Base-by-base conservation (phyloP, 1,140 invertebrate genomes). In the Vollenhovia emeryi region DNA sequence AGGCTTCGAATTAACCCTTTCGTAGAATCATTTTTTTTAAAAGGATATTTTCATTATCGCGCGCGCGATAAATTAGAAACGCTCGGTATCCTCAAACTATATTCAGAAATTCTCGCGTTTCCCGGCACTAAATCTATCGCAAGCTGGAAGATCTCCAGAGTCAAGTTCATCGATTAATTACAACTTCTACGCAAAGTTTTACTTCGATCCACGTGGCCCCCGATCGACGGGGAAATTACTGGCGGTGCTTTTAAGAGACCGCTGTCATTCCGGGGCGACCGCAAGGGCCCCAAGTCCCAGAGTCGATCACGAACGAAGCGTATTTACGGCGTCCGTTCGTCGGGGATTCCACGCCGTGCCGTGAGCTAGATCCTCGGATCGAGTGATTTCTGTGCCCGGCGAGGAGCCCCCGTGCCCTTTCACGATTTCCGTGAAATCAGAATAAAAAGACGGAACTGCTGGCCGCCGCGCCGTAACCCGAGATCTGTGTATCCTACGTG, bases 341-440 rank as follows among this genome's bases (percentile, higher is more conserved):
- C 33, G 8, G 33, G n/a, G 27, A 40, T 79, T 24, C 8, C 62
- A 24, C 45, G n/a, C n/a, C n/a, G 6, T 21, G 15, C 9, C 60
- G 62, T n/a, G 60, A 66, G 15, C 40, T 30, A 76, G 52, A 76
- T 62, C 73, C 40, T 21, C 18, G 76, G 45, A 48, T 68, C 64
- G 43, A 69, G 18, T 40, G 62, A 71, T 69, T 69, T 15, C 33
- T n/a, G 2, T 55, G 36, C 9, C 45, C 62, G 76, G 45, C 60
- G 60, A 68, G 62, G 24, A 27, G 18, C 45, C 18, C 52, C 45
- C 11, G 74, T 80, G 66, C 78, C 66, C 78, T 73, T 82, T 88
- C 78, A 85, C 83, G 86, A 88, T 85, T 85, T 71, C 33, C 74
- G 62, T 71, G 75, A 85, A 89, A 85, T 88, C 73, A 36, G 73